Base-by-base conservation (phyloP, 1,140 invertebrate species). In the Drosophila seguyi region DNA sequence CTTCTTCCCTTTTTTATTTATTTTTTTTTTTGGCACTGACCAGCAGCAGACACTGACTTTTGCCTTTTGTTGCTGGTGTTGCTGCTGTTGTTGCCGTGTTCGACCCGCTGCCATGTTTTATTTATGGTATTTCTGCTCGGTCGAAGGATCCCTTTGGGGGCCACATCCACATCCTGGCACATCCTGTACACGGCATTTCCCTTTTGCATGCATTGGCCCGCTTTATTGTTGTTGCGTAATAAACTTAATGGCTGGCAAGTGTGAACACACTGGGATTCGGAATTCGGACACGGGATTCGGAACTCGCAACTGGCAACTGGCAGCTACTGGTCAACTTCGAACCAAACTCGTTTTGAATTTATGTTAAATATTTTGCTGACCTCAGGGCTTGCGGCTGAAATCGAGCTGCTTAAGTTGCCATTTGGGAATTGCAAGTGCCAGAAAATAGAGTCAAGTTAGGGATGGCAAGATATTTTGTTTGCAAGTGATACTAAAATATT, bases 141-240 rank as follows among this genome's bases (percentile, higher is more conserved):
- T 39, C 77, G 52, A 80, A 87, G 82, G 80, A 88, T 87, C 80
- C 84, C 84, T 83, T 78, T 87, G 84, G 87, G 82, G 72, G 80
- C 81, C 76, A 76, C 55, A 50, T 50, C 45, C 68, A 44, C 67
- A 79, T 56, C 48, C 59, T 39, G 66, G 45, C 55, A 67, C 36
- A 81, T 81, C 52, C 71, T 75, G 80, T 82, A 72, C 68, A 72
- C 66, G 68, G 66, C 66, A 81, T 63, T 78, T 78, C 74, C 75
- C 75, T 71, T 78, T 57, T 36, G 39, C 63, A 42, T 84, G 76
- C 82, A 74, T 72, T 81, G 78, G 60, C 78, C 80, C 73, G 85
- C 78, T 90, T 90, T 81, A 90, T 81, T 90, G 81, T 85, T 84
- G 85, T 85, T 90, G 86, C 85, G 85, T 90, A 83, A 90, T 90